phyloP scores from a whole-genome alignment of 2,797 vertebrate genomes.

The Tarsius wallacei region DNA sequence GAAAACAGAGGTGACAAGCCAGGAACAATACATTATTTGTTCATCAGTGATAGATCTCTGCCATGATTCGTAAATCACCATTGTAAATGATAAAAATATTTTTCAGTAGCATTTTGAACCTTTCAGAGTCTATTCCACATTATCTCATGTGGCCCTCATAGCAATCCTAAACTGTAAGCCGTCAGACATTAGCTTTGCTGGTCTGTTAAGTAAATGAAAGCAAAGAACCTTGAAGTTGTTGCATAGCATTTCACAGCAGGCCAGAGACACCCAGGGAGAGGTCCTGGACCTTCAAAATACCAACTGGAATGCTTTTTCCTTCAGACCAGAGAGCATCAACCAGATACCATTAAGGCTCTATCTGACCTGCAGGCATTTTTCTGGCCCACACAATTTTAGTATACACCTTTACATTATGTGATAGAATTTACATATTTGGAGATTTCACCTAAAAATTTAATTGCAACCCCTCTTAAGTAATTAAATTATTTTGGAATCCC shows the following conservation, averaged over 20 bases:
- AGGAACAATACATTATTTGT: conserved; percentile 22
- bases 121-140: neutral
- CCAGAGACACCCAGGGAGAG: neutral
- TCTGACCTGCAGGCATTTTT: neutral
- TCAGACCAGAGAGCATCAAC: neutral
- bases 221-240: neutral
- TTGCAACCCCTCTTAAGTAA: neutral
- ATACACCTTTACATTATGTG: neutral
- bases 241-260: neutral
- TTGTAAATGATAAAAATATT: conserved; percentile 56
- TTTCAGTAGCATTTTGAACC: conserved; percentile 25
- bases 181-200: neutral
- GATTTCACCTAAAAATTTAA: neutral
- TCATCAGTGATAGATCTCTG: conserved; percentile 57
- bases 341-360: neutral
- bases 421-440: neutral
- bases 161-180: neutral
- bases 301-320: neutral
- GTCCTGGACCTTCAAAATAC: neutral
- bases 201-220: conserved; percentile 23
- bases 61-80: conserved; percentile 51
- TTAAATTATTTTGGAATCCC: neutral
- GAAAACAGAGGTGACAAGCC: conserved; percentile 22
- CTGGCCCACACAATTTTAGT: neutral
- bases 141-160: neutral